phyloP scores from a whole-genome alignment of 2,797 vertebrate species.

The Parambassis ranga region DNA sequence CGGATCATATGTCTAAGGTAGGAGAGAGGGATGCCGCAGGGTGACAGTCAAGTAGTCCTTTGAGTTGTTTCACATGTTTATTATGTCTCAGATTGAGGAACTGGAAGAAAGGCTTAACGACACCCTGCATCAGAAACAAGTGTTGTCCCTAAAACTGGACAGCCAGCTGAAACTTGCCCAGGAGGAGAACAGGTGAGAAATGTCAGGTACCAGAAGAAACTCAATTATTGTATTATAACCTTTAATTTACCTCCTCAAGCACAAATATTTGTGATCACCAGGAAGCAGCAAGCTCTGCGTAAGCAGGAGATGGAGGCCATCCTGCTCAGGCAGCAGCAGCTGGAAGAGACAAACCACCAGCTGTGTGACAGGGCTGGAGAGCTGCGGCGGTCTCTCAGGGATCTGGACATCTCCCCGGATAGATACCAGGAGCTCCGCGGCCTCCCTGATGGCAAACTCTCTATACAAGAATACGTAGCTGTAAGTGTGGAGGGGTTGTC shows the following conservation, averaged over 20 bases:
- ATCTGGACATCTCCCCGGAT: conserved; percentile 89
- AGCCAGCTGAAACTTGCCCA: conserved; percentile 90
- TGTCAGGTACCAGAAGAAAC: background rate
- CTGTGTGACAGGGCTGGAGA: conserved; percentile 90
- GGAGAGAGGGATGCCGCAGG: background rate
- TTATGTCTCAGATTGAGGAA: conserved; percentile 85
- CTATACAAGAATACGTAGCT: conserved; percentile 93
- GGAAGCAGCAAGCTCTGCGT: conserved; percentile 90
- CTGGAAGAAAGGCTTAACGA: conserved; percentile 94
- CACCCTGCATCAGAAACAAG: conserved; percentile 91
- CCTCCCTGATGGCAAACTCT: conserved; percentile 90
- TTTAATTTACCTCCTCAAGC: background rate
- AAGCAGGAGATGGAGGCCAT: conserved; percentile 96
- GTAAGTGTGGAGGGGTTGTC: conserved; percentile 75
- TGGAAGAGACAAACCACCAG: conserved; percentile 91
- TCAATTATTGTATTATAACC: background rate
- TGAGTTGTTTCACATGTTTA: too few relatives aligned
- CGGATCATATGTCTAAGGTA: conserved; percentile 94
- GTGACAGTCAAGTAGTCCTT: too few relatives aligned
- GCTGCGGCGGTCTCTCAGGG: conserved; percentile 86
- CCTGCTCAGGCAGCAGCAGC: conserved; percentile 90
- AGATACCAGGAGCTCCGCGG: conserved; percentile 84
- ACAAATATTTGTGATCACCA: conserved; percentile 51
- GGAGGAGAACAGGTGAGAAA: conserved; percentile 89
- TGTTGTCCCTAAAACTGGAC: conserved; percentile 89